Conservation (phyloP, 2,888 invertebrate species). For the Hypomecis punctinalis region DNA sequence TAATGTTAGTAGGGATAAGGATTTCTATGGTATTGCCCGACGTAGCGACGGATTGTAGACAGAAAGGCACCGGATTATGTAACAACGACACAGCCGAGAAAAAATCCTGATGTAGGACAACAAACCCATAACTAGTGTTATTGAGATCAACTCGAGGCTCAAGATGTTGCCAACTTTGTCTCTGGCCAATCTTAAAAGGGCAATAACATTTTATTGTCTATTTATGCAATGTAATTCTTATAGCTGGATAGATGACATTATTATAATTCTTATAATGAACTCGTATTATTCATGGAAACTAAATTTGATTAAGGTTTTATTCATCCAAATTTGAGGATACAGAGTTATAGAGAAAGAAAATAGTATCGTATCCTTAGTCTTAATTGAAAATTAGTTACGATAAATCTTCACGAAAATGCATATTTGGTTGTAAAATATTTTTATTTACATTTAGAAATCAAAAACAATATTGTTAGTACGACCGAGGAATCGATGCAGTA, state of each 20-base stretch:
- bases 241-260: constrained; percentile 9
- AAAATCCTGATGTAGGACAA: constrained; percentile 58
- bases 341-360: too few species aligned
- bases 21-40: constrained; percentile 38
- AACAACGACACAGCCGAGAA: constrained; percentile 47
- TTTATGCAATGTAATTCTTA: constrained; percentile 18
- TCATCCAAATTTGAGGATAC: too few species aligned
- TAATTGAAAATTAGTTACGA: too few species aligned
- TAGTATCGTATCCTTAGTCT: too few species aligned
- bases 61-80: constrained; percentile 63
- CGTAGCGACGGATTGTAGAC: constrained; percentile 60
- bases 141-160: constrained; percentile 44
- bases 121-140: constrained; percentile 58
- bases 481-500: too few species aligned
- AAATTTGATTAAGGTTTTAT: too few species aligned
- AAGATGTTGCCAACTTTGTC: constrained; percentile 46
- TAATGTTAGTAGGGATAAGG: too few species aligned
- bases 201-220: constrained; percentile 30
- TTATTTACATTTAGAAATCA: too few species aligned
- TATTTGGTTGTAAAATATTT: too few species aligned
- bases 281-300: too few species aligned
- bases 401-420: too few species aligned
- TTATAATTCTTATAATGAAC: neutral
- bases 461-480: too few species aligned
- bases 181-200: constrained; percentile 34